phyloP scores from a whole-genome alignment of 2,113 vertebrate genomes.

The Podilymbus podiceps region DNA sequence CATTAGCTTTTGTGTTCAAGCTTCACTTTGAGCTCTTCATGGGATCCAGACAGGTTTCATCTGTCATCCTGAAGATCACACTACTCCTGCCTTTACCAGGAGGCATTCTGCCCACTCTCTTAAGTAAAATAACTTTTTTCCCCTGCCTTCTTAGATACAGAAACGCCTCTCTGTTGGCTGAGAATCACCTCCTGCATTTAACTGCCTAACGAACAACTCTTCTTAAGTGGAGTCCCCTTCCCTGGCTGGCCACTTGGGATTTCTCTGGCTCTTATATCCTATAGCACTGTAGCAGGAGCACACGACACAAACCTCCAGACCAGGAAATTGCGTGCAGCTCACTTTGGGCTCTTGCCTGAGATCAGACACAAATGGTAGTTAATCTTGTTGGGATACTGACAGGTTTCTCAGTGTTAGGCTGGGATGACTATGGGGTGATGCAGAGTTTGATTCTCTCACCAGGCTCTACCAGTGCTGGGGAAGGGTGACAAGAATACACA shows the following conservation, averaged over 20 bases:
- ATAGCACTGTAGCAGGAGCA: background rate
- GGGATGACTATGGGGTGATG: background rate
- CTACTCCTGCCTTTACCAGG: background rate
- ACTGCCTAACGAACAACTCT: background rate
- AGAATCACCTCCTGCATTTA: background rate
- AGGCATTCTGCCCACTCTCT: background rate
- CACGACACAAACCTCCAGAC: background rate
- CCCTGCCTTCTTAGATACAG: background rate
- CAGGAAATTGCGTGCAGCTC: background rate
- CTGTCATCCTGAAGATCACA: background rate
- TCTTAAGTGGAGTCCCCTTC: background rate
- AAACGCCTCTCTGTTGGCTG: background rate
- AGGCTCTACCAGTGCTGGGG: background rate
- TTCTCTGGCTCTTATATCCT: background rate
- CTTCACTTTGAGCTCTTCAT: background rate
- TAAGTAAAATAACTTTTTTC: background rate
- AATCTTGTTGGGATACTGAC: background rate
- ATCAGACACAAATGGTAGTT: background rate
- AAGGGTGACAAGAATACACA: background rate
- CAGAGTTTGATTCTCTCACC: background rate
- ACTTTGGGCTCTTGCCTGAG: background rate
- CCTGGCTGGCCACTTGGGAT: background rate
- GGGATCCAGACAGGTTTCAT: background rate
- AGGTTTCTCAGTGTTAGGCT: background rate
- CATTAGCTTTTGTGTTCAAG: background rate